Base-by-base conservation (phyloP, 1,140 invertebrate genomes). In the Maconellicoccus hirsutus region DNA sequence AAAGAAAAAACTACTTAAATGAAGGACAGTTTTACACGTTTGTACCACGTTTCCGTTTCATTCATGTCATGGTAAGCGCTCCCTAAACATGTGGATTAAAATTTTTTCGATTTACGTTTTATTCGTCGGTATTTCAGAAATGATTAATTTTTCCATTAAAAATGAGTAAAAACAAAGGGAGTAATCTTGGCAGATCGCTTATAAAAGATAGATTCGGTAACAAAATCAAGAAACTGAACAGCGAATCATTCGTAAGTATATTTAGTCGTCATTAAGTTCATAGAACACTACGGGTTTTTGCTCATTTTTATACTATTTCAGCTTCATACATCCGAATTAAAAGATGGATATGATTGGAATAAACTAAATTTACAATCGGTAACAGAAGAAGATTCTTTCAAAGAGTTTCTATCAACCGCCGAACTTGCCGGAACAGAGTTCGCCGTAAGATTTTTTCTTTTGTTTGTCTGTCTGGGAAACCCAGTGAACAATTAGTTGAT, bases 381-480 rank as follows among this genome's bases (percentile, higher is more conserved):
- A 0, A 99, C 96, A 0, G 95, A 98, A 77, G 92, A 98, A 78
- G 93, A 87, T 70, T 93, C 92, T 21, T 87, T 98, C 72, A 91
- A 98, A 82, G 96, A 98, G 75, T 98, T 99, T 79, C 80, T 99
- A 0, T 88, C 90, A 0, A 98, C 91, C 0, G 96, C 96, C 7
- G 88, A 96, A 79, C 80, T 99, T 59, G 94, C 96, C 1, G 91
- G 92, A 25, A 93, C 89, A 7, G 93, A 98, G 78, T 99, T 98
- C 79, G 80, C 76, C 82, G 84, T 84, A 77, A 78, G 19, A 12
- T 22, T 42, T 71, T 63, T 27, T 70, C 27, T 61, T 33, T 3
- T 27, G 1, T 22, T 42, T 33, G n/a, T 42, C 61, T 19, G 25
- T 22, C 39, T 29, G n/a, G 8, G 12, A 52, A 29, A 39, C 26